Conservation (phyloP, 1,140 invertebrate species). For the Fopius arisanus region DNA sequence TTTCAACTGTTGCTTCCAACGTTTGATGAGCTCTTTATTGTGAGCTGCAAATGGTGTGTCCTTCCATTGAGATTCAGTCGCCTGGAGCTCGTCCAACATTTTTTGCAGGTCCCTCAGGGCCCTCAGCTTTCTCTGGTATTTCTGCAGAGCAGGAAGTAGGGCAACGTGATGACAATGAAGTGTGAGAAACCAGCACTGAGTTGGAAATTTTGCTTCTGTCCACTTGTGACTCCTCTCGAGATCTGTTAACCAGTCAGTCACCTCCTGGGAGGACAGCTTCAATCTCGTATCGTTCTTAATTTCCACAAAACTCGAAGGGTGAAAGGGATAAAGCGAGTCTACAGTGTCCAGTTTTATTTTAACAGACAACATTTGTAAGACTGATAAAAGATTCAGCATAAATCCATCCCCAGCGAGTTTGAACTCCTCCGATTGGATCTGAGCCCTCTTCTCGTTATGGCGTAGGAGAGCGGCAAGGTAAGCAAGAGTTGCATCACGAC, state of each 20-base stretch:
- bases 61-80: constrained; percentile 84
- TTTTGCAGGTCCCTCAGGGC: constrained; percentile 90
- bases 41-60: constrained; percentile 78
- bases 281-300: constrained; percentile 87
- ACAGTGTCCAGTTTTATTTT: constrained; percentile 88
- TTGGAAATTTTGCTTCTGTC: constrained; percentile 89
- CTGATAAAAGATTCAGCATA: constrained; percentile 91
- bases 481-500: constrained; percentile 77
- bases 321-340: constrained; percentile 87
- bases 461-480: constrained; percentile 81
- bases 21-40: constrained; percentile 84
- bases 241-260: constrained; percentile 76
- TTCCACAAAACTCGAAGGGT: constrained; percentile 78
- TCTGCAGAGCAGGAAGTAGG: constrained; percentile 85
- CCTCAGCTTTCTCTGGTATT: constrained; percentile 83
- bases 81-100: constrained; percentile 86
- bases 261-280: constrained; percentile 82
- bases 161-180: constrained; percentile 92
- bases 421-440: constrained; percentile 88
- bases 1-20: constrained; percentile 85
- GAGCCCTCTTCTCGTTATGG: constrained; percentile 86
- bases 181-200: constrained; percentile 96
- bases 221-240: constrained; percentile 70
- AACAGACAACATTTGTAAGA: constrained; percentile 86
- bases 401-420: constrained; percentile 90